phyloP scores from a whole-genome alignment of 2,113 vertebrate species.

The Rhodinocichla rosea region DNA sequence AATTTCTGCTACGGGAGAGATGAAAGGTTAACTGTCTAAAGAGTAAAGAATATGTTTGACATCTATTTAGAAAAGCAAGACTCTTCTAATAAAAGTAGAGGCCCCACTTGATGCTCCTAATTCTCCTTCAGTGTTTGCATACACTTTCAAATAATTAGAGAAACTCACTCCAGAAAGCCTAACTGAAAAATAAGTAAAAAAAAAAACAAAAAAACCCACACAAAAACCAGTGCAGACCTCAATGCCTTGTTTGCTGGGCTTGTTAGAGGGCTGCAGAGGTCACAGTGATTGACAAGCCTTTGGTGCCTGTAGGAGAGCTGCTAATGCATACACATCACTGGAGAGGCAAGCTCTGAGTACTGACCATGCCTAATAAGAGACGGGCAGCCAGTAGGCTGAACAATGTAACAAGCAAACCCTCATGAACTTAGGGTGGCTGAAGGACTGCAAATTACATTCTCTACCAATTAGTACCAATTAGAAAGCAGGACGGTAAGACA shows the following conservation, averaged over 20 bases:
- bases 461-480: constrained; percentile 66
- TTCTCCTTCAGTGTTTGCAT: constrained; percentile 76
- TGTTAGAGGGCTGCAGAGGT: constrained; percentile 67
- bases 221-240: constrained; percentile 40
- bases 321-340: constrained; percentile 59
- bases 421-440: background rate
- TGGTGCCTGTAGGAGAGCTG: constrained; percentile 57
- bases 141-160: constrained; percentile 74
- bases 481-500: background rate
- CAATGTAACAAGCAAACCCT: constrained; percentile 40
- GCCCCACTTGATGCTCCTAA: constrained; percentile 70
- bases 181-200: constrained; percentile 14
- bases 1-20: constrained; percentile 70
- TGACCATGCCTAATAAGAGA: constrained; percentile 61
- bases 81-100: constrained; percentile 73
- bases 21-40: constrained; percentile 79
- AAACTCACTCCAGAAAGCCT: constrained; percentile 60
- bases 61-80: constrained; percentile 75
- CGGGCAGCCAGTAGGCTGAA: constrained; percentile 45
- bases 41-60: constrained; percentile 74
- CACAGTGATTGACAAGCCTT: constrained; percentile 75
- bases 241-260: constrained; percentile 71
- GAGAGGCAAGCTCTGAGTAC: constrained; percentile 36
- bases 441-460: constrained; percentile 62
- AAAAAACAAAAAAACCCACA: background rate